phyloP scores from a whole-genome alignment of 2,797 vertebrate species.

The Bothrops alternatus region DNA sequence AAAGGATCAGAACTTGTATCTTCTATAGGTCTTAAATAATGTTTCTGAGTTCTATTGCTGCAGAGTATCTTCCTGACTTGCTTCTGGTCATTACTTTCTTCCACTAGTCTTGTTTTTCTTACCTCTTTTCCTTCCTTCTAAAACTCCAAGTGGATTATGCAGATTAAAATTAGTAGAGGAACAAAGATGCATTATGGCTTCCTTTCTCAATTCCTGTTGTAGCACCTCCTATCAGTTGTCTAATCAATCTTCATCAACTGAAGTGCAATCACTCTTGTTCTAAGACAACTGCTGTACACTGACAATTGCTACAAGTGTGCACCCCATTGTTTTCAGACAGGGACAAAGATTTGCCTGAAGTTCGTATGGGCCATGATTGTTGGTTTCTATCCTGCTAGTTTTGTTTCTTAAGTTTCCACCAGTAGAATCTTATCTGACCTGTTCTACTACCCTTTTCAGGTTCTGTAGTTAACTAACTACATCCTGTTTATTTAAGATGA shows the following conservation, averaged over 20 bases:
- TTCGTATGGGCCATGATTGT: not conserved
- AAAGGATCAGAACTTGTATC: not conserved
- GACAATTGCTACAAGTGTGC: not conserved
- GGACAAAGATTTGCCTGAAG: not conserved
- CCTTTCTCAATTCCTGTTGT: not conserved
- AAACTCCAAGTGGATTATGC: not conserved
- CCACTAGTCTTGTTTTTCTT: not conserved
- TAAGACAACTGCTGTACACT: not conserved
- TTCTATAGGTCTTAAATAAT: not conserved
- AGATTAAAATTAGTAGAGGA: not conserved
- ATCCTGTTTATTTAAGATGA: not conserved
- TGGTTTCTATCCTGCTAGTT: not conserved
- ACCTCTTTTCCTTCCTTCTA: not conserved
- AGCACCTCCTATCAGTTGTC: not conserved
- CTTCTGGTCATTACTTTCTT: not conserved
- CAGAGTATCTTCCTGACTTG: not conserved
- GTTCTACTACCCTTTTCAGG: not conserved
- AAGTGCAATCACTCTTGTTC: not conserved
- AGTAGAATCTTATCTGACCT: not conserved
- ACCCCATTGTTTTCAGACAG: not conserved
- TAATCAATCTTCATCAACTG: not conserved
- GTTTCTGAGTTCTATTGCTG: not conserved
- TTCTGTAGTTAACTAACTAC: not conserved
- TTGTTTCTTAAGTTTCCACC: not conserved
- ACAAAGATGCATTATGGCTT: not conserved